These are phyloP conservation scores for Electrophaes corylata DNA, from an alignment of 2,888 invertebrate genomes.

Conservation along the genomic window DNA sequence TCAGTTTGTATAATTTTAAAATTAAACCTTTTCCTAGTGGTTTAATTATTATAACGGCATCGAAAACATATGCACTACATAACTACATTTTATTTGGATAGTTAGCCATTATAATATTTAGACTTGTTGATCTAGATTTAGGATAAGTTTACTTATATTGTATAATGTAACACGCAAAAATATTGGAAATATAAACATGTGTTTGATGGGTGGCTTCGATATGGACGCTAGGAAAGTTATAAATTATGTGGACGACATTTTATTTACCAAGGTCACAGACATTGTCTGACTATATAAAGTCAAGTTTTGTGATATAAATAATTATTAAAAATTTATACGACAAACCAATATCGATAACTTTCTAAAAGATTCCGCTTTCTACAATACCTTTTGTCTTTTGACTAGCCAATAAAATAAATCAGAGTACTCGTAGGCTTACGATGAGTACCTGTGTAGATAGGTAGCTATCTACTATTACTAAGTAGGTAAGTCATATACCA, in stretches of 20 bases:
- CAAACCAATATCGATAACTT: too few relatives aligned
- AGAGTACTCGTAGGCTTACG: neutral
- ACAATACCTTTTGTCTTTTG: neutral
- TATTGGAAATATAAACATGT: neutral
- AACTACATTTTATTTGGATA: neutral
- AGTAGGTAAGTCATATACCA: neutral
- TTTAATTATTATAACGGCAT: too few relatives aligned
- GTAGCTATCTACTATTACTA: neutral
- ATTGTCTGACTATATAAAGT: neutral
- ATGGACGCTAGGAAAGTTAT: constrained; percentile 22
- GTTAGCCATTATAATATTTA: neutral
- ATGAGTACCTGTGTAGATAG: neutral
- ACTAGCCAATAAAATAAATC: constrained; percentile 2
- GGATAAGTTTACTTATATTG: neutral
- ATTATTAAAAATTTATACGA: too few relatives aligned
- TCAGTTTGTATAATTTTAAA: too few relatives aligned
- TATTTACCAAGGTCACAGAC: neutral
- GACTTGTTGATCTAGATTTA: neutral
- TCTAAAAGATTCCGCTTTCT: too few relatives aligned
- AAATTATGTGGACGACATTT: constrained; percentile 7
- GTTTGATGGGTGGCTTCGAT: constrained; percentile 20
- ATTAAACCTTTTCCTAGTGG: too few relatives aligned
- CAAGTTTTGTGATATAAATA: too few relatives aligned
- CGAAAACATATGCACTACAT: neutral
- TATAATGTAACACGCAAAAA: neutral